Percentiles rank a stretch among this genome's conserved stretches.
Conservation (phyloP, 2,113 vertebrate species). For the Acanthochromis polyacanthus region DNA sequence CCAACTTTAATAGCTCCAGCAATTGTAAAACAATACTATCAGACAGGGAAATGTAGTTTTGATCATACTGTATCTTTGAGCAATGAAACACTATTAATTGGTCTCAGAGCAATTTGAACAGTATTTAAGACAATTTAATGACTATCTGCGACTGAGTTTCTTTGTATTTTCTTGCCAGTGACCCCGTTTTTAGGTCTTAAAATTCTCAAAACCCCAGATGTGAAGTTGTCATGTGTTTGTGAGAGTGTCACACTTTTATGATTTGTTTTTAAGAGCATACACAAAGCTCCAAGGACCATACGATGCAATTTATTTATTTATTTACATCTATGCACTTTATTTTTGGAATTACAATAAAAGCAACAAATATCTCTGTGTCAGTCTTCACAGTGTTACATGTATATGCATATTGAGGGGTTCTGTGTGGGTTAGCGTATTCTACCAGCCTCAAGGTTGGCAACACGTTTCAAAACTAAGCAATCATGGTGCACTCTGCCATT, state of each 20-base stretch:
- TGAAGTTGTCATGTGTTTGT: neutral
- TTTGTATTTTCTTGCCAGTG: slow-evolving; percentile 8
- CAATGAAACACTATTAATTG: slow-evolving; percentile 48
- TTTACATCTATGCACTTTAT: neutral
- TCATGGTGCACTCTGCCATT: neutral
- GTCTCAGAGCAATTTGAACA: slow-evolving; percentile 45
- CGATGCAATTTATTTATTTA: neutral
- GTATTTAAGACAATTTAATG: slow-evolving; percentile 48
- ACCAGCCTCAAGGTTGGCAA: neutral
- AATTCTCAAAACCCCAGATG: slow-evolving; percentile 14
- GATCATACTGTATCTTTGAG: slow-evolving; percentile 49
- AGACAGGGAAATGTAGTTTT: slow-evolving; percentile 47
- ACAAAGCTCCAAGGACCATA: neutral
- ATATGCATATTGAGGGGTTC: neutral
- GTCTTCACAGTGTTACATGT: too few species aligned
- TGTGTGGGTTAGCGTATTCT: neutral
- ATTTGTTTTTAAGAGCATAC: neutral
- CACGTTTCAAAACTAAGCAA: neutral
- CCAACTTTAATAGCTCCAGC: slow-evolving; percentile 50
- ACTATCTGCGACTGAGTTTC: slow-evolving; percentile 25
- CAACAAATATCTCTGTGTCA: neutral
- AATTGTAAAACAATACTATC: slow-evolving; percentile 63
- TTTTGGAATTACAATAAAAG: neutral
- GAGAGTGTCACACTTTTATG: neutral
- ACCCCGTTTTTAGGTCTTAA: neutral